These are phyloP conservation scores for Calephelis nemesis DNA, from an alignment of 1,140 invertebrate species.

Conservation along the genomic window DNA sequence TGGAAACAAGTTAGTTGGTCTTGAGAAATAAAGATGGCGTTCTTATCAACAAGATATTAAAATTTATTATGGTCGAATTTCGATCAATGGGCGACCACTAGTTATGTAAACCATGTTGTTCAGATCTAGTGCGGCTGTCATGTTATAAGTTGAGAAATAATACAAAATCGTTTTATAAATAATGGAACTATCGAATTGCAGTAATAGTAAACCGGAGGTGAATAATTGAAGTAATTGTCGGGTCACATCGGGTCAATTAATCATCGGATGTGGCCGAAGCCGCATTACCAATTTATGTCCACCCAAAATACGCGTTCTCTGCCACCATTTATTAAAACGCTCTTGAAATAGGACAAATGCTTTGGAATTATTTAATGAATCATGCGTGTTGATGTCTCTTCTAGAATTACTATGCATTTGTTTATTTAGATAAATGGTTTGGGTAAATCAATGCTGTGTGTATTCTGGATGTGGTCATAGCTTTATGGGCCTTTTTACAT, in stretches of 20 bases:
- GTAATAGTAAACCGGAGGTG: constrained; percentile 63
- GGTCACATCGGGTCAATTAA: constrained; percentile 74
- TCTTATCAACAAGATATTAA: too few species aligned
- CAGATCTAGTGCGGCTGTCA: too few species aligned
- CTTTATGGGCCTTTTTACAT: background rate
- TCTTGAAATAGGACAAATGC: constrained; percentile 10
- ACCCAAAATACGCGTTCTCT: constrained; percentile 45
- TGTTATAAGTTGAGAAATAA: background rate
- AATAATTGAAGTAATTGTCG: constrained; percentile 75
- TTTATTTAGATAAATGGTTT: constrained; percentile 4
- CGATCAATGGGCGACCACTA: too few species aligned
- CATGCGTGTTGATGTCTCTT: constrained; percentile 8
- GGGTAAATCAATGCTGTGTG: background rate
- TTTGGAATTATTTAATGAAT: constrained; percentile 11
- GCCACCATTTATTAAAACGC: constrained; percentile 12
- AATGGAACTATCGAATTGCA: constrained; percentile 51
- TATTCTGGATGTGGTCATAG: background rate
- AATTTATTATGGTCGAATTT: too few species aligned
- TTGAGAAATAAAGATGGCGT: too few species aligned
- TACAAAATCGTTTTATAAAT: constrained; percentile 12
- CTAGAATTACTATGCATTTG: constrained; percentile 14
- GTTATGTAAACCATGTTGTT: too few species aligned
- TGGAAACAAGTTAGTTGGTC: too few species aligned
- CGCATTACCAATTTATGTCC: constrained; percentile 61
- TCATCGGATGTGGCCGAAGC: constrained; percentile 57